Evolutionary conservation across 2,888 invertebrate genomes (phyloP).

Genomic region (Leucania comma): DNA sequence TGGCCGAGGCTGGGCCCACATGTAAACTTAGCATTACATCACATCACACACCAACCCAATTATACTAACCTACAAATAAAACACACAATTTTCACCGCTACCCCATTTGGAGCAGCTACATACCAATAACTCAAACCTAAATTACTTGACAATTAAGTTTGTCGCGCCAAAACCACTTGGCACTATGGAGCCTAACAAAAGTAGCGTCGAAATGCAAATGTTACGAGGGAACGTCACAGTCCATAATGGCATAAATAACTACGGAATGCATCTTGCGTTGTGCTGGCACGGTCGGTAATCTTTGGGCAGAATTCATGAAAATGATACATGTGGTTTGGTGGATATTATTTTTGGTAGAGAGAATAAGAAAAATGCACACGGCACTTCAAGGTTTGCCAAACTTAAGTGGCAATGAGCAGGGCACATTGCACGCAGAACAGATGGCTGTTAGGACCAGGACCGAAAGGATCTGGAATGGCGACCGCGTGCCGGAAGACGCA

Average conservation of each 20-base stretch:
- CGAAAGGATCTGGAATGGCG: too few relatives aligned
- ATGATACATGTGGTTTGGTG: conserved; percentile 10
- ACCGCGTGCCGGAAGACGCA: too few relatives aligned
- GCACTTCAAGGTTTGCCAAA: too few relatives aligned
- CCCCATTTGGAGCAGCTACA: conserved; percentile 30
- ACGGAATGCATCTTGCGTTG: conserved; percentile 62
- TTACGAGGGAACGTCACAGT: conserved; percentile 73
- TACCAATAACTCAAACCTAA: conserved; percentile 61
- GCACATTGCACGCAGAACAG: too few relatives aligned
- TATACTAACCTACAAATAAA: conserved; percentile 11
- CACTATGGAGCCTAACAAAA: conserved; percentile 67
- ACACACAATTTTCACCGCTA: conserved; percentile 9
- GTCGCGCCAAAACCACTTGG: conserved; percentile 77
- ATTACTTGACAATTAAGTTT: conserved; percentile 70
- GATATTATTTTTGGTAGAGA: conserved; percentile 3
- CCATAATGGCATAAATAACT: conserved; percentile 62
- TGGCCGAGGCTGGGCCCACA: too few relatives aligned
- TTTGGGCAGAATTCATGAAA: conserved; percentile 41
- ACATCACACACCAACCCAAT: background rate
- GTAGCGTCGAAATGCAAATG: conserved; percentile 79
- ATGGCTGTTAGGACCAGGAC: too few relatives aligned
- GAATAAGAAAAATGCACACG: too few relatives aligned
- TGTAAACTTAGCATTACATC: too few relatives aligned
- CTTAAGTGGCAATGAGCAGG: too few relatives aligned
- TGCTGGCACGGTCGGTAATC: conserved; percentile 56